Evolutionary conservation across 2,113 vertebrate genomes (phyloP).

Genomic region (Aegotheles bennettii): DNA sequence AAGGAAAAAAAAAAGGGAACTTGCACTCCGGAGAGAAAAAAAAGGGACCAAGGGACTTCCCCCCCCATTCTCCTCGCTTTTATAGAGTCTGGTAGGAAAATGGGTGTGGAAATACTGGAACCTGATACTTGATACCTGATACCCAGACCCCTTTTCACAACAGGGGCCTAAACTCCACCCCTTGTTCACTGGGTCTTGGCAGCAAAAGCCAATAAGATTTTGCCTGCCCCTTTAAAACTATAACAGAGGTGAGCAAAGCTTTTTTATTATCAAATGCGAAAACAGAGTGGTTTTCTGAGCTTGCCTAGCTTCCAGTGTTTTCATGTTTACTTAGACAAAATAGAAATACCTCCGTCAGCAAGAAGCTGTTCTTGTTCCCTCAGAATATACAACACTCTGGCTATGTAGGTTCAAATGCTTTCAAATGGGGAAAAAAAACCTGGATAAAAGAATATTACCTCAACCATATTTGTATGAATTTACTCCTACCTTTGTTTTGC

Average conservation of each 20-base stretch:
- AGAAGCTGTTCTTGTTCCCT: not conserved
- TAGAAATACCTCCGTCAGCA: not conserved
- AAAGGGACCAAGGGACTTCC: no score
- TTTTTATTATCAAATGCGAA: not conserved
- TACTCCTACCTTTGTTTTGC: not conserved
- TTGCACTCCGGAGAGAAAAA: no score
- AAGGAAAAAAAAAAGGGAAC: no score
- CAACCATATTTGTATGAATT: not conserved
- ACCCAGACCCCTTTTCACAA: no score
- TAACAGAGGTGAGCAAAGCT: not conserved
- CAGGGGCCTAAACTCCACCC: no score
- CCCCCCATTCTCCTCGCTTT: no score
- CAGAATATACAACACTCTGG: not conserved
- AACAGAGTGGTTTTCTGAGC: not conserved
- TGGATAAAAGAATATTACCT: not conserved
- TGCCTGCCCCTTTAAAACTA: no score
- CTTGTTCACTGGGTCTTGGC: no score
- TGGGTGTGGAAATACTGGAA: no score
- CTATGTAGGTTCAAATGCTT: not conserved
- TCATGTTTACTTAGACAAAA: not conserved
- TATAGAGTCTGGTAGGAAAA: no score
- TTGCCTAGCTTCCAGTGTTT: not conserved
- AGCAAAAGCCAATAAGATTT: no score
- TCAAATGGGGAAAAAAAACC: not conserved
- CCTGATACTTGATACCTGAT: no score